Evolutionary conservation across 2,113 vertebrate species (phyloP).

Genomic region (Bubalus kerabau): DNA sequence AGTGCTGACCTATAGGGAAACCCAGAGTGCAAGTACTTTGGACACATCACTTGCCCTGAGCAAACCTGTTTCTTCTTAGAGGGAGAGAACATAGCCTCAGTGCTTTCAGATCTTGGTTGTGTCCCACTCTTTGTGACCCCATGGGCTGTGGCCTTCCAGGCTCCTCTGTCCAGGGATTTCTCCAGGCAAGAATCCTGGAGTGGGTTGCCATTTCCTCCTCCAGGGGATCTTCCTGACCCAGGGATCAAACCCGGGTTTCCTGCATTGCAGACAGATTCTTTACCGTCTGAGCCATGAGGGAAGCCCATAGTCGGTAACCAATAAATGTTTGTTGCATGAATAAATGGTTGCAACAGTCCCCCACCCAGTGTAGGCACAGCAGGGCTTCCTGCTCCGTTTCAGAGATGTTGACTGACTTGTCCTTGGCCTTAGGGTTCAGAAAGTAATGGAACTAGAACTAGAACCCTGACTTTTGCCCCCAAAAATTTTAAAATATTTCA

Average conservation of each 20-base stretch:
- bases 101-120: not conserved
- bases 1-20: not conserved
- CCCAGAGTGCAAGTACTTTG: not conserved
- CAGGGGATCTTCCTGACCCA: not conserved
- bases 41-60: not conserved
- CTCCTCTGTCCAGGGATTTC: not conserved
- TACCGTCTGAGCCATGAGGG: not conserved
- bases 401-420: not conserved
- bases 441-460: not conserved
- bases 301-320: not conserved
- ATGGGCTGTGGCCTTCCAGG: not conserved
- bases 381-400: not conserved
- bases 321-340: not conserved
- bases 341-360: not conserved
- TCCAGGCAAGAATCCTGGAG: not conserved
- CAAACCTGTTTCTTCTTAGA: not conserved
- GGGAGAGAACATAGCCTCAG: not conserved
- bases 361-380: not conserved
- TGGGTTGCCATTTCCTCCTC: not conserved
- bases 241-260: not conserved
- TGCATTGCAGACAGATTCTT: not conserved
- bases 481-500: not conserved
- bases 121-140: not conserved
- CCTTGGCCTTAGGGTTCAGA: not conserved
- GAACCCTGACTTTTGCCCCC: not conserved